Conservation (phyloP, 2,888 invertebrate species). For the Rhodophaea formosa region DNA sequence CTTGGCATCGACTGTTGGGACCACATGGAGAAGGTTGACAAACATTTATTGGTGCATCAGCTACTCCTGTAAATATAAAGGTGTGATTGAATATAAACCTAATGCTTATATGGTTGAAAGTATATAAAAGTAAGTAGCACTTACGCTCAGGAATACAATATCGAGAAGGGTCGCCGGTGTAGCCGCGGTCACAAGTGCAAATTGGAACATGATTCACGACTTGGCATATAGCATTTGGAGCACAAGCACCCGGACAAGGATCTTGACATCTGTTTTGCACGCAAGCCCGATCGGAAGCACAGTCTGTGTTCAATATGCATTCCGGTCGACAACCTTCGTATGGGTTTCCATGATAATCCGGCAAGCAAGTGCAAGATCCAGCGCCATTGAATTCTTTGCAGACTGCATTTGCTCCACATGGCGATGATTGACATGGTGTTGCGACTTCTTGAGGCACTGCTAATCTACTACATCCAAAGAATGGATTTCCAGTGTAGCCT, state of each 20-base stretch:
- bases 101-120: no score
- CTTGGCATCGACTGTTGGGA: conserved; percentile 87
- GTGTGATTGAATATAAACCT: conserved; percentile 2
- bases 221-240: conserved; percentile 87
- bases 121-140: conserved; percentile 33
- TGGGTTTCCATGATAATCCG: conserved; percentile 87
- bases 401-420: conserved; percentile 84
- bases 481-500: conserved; percentile 89
- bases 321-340: conserved; percentile 88
- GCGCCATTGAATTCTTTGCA: conserved; percentile 82
- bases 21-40: conserved; percentile 89
- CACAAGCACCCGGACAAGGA: conserved; percentile 90
- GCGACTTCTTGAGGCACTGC: conserved; percentile 60
- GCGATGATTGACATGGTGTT: conserved; percentile 83
- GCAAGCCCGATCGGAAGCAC: conserved; percentile 85
- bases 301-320: conserved; percentile 86
- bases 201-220: conserved; percentile 86
- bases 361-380: conserved; percentile 85
- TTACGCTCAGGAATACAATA: conserved; percentile 82
- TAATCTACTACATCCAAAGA: conserved; percentile 81
- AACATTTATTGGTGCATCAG: conserved; percentile 66
- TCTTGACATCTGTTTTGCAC: conserved; percentile 86
- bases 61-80: conserved; percentile 43
- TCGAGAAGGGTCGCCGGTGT: conserved; percentile 87
- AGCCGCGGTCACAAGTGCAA: conserved; percentile 85